Evolutionary conservation across 2,888 invertebrate species (phyloP).

Genomic region (Morpho deidamia): DNA sequence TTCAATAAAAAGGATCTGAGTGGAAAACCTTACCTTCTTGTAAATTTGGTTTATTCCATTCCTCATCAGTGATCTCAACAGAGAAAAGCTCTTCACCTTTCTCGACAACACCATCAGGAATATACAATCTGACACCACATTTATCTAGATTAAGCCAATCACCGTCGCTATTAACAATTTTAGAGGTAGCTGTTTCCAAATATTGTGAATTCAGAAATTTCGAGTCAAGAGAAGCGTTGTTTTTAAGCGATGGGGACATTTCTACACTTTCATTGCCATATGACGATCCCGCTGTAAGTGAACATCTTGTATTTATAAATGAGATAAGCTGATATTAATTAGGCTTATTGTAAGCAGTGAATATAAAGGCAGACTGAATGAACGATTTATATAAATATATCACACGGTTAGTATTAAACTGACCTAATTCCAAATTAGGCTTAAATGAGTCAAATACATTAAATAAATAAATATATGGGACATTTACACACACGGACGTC

Average conservation of each 20-base stretch:
- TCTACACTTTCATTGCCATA: constrained; percentile 72
- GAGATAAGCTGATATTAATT: background rate
- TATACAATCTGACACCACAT: constrained; percentile 88
- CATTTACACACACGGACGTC: no score
- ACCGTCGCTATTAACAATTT: constrained; percentile 76
- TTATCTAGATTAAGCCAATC: constrained; percentile 83
- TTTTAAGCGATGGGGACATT: constrained; percentile 66
- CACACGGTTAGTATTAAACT: no score
- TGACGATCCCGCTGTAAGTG: constrained; percentile 62
- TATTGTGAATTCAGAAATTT: constrained; percentile 44
- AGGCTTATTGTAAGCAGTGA: constrained; percentile 9
- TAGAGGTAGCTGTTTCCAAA: constrained; percentile 62
- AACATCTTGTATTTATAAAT: background rate
- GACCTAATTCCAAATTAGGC: no score
- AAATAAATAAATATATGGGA: no score
- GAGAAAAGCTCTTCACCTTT: constrained; percentile 91
- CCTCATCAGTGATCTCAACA: constrained; percentile 92
- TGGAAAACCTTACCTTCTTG: constrained; percentile 79
- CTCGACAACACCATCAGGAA: constrained; percentile 94
- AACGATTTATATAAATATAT: background rate
- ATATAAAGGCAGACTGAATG: background rate
- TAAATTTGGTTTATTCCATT: constrained; percentile 91
- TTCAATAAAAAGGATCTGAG: no score
- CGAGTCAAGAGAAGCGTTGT: constrained; percentile 61
- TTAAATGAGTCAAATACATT: background rate